These are phyloP conservation scores for Myrmecobius fasciatus DNA, from an alignment of 2,113 vertebrate species.

Conservation along the genomic window DNA sequence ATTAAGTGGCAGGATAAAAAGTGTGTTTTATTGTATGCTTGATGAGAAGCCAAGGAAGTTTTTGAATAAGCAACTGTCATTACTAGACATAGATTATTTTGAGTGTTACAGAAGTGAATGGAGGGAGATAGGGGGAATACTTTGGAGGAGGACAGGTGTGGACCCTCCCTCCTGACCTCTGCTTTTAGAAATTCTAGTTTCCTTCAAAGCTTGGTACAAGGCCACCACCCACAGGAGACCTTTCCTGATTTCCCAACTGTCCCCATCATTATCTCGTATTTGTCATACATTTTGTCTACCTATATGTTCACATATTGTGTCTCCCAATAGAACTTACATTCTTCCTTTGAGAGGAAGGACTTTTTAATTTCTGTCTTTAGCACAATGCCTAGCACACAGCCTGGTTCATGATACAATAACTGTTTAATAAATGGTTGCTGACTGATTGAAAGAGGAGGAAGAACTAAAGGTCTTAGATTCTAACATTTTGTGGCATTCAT, in stretches of 20 bases:
- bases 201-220: not conserved
- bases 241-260: not conserved
- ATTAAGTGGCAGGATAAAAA: not conserved
- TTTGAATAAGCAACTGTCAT: not conserved
- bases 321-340: not conserved
- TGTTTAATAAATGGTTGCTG: not conserved
- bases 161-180: not conserved
- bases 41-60: not conserved
- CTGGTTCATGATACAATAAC: not conserved
- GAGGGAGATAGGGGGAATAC: not conserved
- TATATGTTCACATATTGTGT: not conserved
- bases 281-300: not conserved
- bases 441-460: not conserved
- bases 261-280: not conserved
- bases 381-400: not conserved
- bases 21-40: not conserved
- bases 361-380: not conserved
- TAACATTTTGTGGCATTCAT: not conserved
- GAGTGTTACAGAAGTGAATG: not conserved
- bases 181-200: not conserved
- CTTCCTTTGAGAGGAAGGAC: not conserved
- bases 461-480: not conserved
- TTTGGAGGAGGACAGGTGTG: not conserved
- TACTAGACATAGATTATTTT: not conserved
- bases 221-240: not conserved